Base-by-base conservation (phyloP, 2,888 invertebrate species). In the Macrophya alboannulata region DNA sequence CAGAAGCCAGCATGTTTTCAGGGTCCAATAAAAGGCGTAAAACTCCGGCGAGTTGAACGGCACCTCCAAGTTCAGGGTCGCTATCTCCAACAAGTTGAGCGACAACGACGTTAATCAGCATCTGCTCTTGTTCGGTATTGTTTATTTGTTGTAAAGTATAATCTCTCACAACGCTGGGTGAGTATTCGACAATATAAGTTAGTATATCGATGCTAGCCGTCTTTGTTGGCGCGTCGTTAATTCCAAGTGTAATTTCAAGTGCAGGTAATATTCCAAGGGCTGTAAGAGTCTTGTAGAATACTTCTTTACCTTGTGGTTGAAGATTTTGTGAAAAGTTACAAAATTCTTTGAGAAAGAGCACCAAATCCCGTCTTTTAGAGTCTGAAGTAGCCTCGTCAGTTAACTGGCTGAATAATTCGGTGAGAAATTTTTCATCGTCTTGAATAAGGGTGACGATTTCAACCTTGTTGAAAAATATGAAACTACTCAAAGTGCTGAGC, bases 391-490 rank as follows among this genome's bases (percentile, higher is more conserved):
- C 96, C 91, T 98, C 97, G 93, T 98, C 98, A 89, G 97, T 98
- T 91, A 99, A 95, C 94, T 98, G 96, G 87, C 97, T 96, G 95
- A 99, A 99, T 90, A 99, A 95, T 94, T 99, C 99, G 85, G 97
- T 97, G 92, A 99, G 95, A 95, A 99, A 99, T 93, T 98, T 97
- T 91, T 99, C 99, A 95, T 99, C 99, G 92, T 99, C 99, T 95
- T 99, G 97, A 94, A 99, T 98, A 92, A 99, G 96, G 90, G 98
- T 98, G 90, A 99, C 99, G 94, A 99, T 99, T 95, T 99, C 99
- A 93, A 99, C 98, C 95, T 99, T 99, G 95, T 99, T 99, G 95
- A 99, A 99, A 95, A 99, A 99, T 94, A 99, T 98, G 95, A 99
- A 99, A 95, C 99, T 99, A 93, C 98, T 98, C 92, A 99, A 95